A percentile compares a stretch with the other conserved stretches of the same genome.
These are phyloP conservation scores for Dione vanillae DNA, from an alignment of 2,888 invertebrate species.

Conservation along the genomic window DNA sequence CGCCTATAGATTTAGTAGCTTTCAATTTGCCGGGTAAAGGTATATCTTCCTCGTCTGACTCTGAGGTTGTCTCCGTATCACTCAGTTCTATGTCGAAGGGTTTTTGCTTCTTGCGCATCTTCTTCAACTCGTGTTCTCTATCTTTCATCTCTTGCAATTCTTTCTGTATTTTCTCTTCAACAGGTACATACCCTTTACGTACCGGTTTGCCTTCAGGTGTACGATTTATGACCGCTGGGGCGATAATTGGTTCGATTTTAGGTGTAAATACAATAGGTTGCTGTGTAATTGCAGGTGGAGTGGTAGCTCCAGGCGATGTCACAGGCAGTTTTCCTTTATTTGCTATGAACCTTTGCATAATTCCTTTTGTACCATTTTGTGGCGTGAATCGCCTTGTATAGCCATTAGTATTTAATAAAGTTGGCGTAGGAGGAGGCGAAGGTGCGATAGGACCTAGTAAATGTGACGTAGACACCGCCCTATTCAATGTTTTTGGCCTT, in stretches of 20 bases:
- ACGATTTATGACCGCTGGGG: slow-evolving; percentile 75
- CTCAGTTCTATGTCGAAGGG: slow-evolving; percentile 87
- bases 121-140: slow-evolving; percentile 91
- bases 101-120: slow-evolving; percentile 85
- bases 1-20: slow-evolving; percentile 87
- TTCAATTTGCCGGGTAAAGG: slow-evolving; percentile 86
- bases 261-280: slow-evolving; percentile 75
- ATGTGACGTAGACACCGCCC: slow-evolving; percentile 79
- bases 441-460: slow-evolving; percentile 71
- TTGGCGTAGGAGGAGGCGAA: slow-evolving; percentile 66
- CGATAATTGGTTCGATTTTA: slow-evolving; percentile 56
- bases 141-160: slow-evolving; percentile 93
- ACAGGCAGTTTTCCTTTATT: slow-evolving; percentile 88
- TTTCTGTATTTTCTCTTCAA: slow-evolving; percentile 94
- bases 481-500: slow-evolving; percentile 63
- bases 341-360: slow-evolving; percentile 94
- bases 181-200: slow-evolving; percentile 91
- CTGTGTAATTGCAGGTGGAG: slow-evolving; percentile 61
- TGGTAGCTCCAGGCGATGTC: slow-evolving; percentile 59
- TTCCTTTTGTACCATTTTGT: slow-evolving; percentile 88
- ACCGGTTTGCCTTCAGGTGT: slow-evolving; percentile 86
- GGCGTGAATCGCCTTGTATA: slow-evolving; percentile 86
- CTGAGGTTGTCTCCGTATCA: slow-evolving; percentile 83
- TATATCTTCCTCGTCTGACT: slow-evolving; percentile 85
- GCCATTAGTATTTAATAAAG: slow-evolving; percentile 75